phyloP scores from a whole-genome alignment of 2,888 invertebrate species.

The Graphium colonna region DNA sequence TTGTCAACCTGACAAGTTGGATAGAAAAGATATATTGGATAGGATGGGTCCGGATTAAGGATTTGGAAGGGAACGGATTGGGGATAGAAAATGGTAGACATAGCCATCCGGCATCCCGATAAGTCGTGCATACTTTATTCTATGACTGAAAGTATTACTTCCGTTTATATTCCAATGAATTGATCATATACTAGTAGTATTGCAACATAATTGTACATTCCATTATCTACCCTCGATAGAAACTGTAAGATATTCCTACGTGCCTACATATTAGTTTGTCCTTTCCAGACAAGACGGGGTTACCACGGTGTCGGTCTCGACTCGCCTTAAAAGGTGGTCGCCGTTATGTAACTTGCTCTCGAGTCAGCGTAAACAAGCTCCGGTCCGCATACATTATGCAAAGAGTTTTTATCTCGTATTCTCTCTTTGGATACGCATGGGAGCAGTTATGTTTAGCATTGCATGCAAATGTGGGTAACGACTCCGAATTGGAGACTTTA shows the following conservation, averaged over 20 bases:
- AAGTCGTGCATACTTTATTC: no score
- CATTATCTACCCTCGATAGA: not conserved
- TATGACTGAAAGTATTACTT: no score
- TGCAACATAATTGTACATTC: no score
- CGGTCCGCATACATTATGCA: slow-evolving; percentile 54
- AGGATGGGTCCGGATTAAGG: no score
- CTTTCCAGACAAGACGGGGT: slow-evolving; percentile 32
- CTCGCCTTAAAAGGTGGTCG: slow-evolving; percentile 41
- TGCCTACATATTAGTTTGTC: not conserved
- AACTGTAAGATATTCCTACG: not conserved
- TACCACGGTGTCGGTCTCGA: slow-evolving; percentile 38
- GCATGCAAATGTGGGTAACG: slow-evolving; percentile 49
- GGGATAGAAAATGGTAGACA: no score
- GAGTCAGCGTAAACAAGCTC: slow-evolving; percentile 44
- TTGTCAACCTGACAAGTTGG: no score
- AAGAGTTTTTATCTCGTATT: slow-evolving; percentile 49
- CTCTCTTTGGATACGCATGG: slow-evolving; percentile 41
- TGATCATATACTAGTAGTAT: no score
- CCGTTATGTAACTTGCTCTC: slow-evolving; percentile 49
- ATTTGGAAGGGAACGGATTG: no score
- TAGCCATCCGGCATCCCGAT: no score
- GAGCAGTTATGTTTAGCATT: slow-evolving; percentile 43
- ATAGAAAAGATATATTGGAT: no score
- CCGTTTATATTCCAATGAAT: no score
- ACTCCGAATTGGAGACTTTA: slow-evolving; percentile 28